A percentile compares a stretch with the other conserved stretches of the same genome.
These are phyloP conservation scores for Tetrax tetrax DNA, from an alignment of 2,113 vertebrate genomes.

Conservation along the genomic window DNA sequence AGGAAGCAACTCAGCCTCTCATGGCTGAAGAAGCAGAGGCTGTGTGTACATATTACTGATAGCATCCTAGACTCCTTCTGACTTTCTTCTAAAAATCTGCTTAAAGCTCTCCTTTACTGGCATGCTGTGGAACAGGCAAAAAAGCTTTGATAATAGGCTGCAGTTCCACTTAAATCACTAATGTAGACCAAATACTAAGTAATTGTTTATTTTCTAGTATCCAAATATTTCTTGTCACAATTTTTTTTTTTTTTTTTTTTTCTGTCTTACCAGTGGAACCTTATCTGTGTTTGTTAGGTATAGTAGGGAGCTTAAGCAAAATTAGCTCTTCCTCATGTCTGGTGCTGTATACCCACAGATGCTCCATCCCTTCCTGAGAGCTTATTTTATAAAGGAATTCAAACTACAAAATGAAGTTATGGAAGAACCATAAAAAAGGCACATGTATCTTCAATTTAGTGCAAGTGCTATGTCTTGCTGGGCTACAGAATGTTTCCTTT, in stretches of 20 bases:
- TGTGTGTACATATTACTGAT: too few species aligned
- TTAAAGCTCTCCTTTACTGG: neutral
- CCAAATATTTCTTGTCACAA: neutral
- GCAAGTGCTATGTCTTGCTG: neutral
- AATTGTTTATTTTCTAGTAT: neutral
- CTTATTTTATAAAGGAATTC: neutral
- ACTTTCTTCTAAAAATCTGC: neutral
- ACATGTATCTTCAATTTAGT: neutral
- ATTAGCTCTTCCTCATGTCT: neutral
- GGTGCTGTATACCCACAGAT: neutral
- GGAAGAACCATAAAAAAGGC: neutral
- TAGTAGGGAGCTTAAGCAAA: neutral
- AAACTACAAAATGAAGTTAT: neutral
- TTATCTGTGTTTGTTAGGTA: neutral
- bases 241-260: neutral
- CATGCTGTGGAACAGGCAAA: neutral
- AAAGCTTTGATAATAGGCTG: neutral
- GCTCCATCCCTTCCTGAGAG: neutral
- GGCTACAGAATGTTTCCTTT: neutral
- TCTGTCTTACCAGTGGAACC: neutral
- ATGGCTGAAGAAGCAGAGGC: neutral
- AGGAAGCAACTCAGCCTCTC: neutral
- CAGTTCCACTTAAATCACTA: neutral
- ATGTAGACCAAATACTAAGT: neutral
- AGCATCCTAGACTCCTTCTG: neutral